A percentile compares a stretch with the other conserved stretches of the same genome.
phyloP scores from a whole-genome alignment of 2,797 vertebrate species.

The Lepus townsendii region DNA sequence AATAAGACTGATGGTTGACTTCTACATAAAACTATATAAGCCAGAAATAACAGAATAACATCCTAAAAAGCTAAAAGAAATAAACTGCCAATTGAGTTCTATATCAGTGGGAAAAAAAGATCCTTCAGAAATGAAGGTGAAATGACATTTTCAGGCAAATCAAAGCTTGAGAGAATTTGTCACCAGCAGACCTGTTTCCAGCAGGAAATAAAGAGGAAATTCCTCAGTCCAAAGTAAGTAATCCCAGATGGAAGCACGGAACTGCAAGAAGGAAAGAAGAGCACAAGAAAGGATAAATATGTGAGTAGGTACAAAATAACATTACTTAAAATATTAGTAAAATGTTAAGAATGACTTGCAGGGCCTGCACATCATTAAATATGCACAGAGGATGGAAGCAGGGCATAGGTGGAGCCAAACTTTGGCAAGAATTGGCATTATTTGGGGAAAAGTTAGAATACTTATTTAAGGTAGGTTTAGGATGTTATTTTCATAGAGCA shows the following conservation, averaged over 20 bases:
- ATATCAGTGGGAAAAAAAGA: not conserved
- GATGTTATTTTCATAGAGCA: not conserved
- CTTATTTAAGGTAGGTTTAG: conserved; percentile 1
- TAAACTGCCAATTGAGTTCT: conserved; percentile 26
- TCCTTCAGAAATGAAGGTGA: not conserved
- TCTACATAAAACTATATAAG: not conserved
- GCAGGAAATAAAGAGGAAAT: conserved; percentile 46
- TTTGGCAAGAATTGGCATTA: conserved; percentile 7
- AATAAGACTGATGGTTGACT: not conserved
- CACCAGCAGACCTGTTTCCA: conserved; percentile 15
- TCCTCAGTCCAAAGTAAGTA: conserved; percentile 9
- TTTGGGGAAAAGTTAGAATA: not conserved
- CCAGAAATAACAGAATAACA: not conserved
- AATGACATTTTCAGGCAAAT: conserved; percentile 36
- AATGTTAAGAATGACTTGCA: not conserved
- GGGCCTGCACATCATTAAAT: not conserved
- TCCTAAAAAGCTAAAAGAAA: not conserved
- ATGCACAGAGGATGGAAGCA: not conserved
- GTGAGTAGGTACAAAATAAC: not conserved
- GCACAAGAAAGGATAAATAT: too few relatives aligned
- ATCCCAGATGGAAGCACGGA: not conserved
- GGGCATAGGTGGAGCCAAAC: not conserved
- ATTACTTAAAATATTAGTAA: not conserved
- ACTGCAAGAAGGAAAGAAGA: conserved; percentile 4
- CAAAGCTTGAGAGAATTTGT: conserved; percentile 43